These are phyloP conservation scores for Rhineura floridana DNA, from an alignment of 2,113 vertebrate genomes.

Conservation along the genomic window DNA sequence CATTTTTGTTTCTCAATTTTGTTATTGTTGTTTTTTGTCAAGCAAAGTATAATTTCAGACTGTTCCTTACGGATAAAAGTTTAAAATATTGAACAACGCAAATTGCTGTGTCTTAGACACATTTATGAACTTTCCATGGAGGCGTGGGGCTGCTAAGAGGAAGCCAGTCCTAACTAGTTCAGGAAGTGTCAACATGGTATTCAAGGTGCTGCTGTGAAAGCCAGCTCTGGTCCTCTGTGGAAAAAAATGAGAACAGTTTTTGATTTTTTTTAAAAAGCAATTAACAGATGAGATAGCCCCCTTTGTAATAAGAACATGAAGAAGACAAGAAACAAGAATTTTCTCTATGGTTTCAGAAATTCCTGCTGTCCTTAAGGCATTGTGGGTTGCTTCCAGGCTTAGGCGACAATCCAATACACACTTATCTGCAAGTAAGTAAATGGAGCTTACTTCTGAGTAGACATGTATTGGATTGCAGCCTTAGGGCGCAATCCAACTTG, in stretches of 20 bases:
- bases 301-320: neutral
- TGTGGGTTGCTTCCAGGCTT: no score
- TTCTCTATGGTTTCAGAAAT: neutral
- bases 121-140: constrained; percentile 66
- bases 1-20: neutral
- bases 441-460: no score
- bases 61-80: constrained; percentile 51
- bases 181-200: constrained; percentile 59
- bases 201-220: constrained; percentile 51
- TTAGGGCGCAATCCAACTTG: no score
- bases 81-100: constrained; percentile 66
- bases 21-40: constrained; percentile 31
- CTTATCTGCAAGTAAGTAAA: no score
- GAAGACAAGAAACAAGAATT: neutral
- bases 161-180: constrained; percentile 68
- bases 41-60: constrained; percentile 36
- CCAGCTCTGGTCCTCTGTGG: neutral
- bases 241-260: constrained; percentile 27
- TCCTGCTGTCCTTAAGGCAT: neutral
- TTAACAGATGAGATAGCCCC: neutral
- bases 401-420: no score
- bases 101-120: constrained; percentile 63
- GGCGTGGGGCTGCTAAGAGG: constrained; percentile 54
- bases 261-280: neutral
- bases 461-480: no score